phyloP scores from a whole-genome alignment of 53 echinoderm and acorn worm species.

The Astropecten irregularis region DNA sequence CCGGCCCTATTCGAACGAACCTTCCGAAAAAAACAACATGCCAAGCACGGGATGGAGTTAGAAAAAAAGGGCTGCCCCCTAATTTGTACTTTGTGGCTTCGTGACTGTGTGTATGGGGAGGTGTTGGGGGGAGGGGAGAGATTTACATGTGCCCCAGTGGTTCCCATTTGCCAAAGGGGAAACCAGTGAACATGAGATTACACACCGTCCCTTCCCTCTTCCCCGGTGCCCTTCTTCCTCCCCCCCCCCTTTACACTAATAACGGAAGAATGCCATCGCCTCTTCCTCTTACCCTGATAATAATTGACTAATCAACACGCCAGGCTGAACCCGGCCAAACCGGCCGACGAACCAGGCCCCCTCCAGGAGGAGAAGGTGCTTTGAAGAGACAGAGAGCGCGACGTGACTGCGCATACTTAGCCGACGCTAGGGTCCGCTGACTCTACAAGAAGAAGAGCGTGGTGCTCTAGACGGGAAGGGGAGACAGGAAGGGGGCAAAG shows the following conservation, averaged over 20 bases:
- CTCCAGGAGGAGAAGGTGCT: no score
- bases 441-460: not conserved
- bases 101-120: no score
- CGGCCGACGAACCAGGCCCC: not conserved
- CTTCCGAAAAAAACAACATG: no score
- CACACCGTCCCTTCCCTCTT: not conserved
- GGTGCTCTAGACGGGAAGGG: not conserved
- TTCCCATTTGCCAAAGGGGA: conserved; percentile 28
- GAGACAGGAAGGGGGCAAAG: not conserved
- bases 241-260: not conserved
- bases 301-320: conserved; percentile 44
- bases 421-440: not conserved
- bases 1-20: no score
- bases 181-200: not conserved
- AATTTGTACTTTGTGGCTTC: conserved; percentile 10
- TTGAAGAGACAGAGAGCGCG: not conserved
- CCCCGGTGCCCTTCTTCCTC: not conserved
- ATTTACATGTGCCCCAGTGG: conserved; percentile 31
- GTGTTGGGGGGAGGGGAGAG: not conserved
- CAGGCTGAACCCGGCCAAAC: not conserved
- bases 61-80: not conserved
- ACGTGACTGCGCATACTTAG: conserved; percentile 38
- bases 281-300: conserved; percentile 3
- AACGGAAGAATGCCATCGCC: conserved; percentile 10
- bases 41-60: not conserved